Percentiles rank a stretch among this genome's conserved stretches.
Evolutionary conservation across 1,140 invertebrate genomes (phyloP).

Genomic region (Orchestia grillus): DNA sequence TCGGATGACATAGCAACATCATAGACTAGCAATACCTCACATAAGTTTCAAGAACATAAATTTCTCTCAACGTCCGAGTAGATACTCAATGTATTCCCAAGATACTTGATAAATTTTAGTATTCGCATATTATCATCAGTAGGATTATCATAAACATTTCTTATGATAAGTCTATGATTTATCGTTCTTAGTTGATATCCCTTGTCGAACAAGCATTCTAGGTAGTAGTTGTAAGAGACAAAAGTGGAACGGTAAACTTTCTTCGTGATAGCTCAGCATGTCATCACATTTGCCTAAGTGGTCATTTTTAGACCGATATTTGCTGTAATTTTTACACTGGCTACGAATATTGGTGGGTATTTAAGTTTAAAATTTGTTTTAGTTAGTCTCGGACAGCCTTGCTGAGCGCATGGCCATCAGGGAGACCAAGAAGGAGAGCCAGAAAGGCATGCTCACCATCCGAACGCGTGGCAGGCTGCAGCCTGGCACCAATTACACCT

Average conservation of each 20-base stretch:
- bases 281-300: not conserved
- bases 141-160: too few relatives aligned
- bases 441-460: conserved; percentile 14
- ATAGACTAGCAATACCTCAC: not conserved
- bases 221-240: too few relatives aligned
- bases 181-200: too few relatives aligned
- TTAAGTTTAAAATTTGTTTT: not conserved
- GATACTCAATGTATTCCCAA: too few relatives aligned
- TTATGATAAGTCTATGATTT: too few relatives aligned
- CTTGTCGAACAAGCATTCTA: too few relatives aligned
- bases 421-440: conserved; percentile 25
- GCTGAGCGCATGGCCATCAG: conserved; percentile 15
- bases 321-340: not conserved
- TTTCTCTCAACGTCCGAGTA: too few relatives aligned
- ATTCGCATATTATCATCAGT: too few relatives aligned
- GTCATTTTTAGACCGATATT: not conserved
- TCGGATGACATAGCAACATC: not conserved
- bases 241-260: too few relatives aligned
- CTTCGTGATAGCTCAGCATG: not conserved
- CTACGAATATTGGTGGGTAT: not conserved
- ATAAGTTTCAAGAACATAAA: not conserved
- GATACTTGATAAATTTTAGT: too few relatives aligned
- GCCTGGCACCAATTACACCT: not conserved
- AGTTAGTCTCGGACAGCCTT: conserved; percentile 11
- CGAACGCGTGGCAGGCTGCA: not conserved